These are phyloP conservation scores for Agelas oroides DNA, from an alignment of 37 sponge, comb jelly and placozoan genomes.

Conservation along the genomic window DNA sequence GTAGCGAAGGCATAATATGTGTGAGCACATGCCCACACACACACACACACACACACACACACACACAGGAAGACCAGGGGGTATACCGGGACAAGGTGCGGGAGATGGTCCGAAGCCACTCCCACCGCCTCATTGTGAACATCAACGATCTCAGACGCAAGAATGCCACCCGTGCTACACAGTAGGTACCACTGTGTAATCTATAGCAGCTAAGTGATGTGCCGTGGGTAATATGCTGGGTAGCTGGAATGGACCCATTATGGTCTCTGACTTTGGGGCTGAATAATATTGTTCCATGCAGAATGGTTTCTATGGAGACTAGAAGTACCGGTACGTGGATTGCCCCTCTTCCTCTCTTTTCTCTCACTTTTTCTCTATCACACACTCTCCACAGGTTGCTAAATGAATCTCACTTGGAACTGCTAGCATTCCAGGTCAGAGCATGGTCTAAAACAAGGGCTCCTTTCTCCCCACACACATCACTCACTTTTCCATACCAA, in stretches of 20 bases:
- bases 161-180: conserved; percentile 62
- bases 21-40: no score
- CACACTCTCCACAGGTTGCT: conserved; percentile 57
- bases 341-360: no score
- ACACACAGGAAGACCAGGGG: conserved; percentile 74
- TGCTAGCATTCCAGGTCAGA: conserved; percentile 89
- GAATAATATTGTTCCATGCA: not conserved
- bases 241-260: no score
- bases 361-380: not conserved
- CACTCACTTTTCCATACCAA: no score
- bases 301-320: not conserved
- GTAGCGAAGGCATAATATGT: no score
- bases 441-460: no score
- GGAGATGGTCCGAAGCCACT: conserved; percentile 83
- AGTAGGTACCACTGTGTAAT: conserved; percentile 35
- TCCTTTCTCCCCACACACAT: no score
- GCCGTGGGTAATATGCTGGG: no score
- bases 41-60: no score
- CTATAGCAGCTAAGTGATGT: no score
- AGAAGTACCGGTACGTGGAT: not conserved
- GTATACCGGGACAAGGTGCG: conserved; percentile 69
- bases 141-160: conserved; percentile 89
- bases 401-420: conserved; percentile 82
- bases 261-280: not conserved
- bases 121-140: conserved; percentile 86